A percentile compares a stretch with the other conserved stretches of the same genome.
phyloP scores from a whole-genome alignment of 2,113 vertebrate species.

The Rhea pennata region DNA sequence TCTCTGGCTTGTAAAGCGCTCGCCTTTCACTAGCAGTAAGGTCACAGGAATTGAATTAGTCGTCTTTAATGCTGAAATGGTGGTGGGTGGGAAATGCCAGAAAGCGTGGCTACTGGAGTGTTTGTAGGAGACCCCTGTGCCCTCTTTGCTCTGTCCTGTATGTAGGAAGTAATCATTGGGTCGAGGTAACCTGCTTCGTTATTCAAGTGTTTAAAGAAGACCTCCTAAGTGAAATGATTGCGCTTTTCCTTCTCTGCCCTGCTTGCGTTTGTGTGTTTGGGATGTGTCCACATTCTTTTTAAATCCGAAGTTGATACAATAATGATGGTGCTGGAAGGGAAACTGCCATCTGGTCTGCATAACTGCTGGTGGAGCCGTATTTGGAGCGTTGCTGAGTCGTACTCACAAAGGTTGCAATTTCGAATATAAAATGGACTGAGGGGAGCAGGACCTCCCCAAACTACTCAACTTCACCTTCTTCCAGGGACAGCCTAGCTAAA shows the following conservation, averaged over 20 bases:
- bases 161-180: not conserved
- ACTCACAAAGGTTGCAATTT: not conserved
- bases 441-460: not conserved
- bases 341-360: conserved; percentile 45
- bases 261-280: not conserved
- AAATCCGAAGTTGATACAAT: conserved; percentile 50
- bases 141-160: not conserved
- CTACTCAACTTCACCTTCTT: not conserved
- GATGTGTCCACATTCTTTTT: not conserved
- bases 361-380: conserved; percentile 21
- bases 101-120: rapidly evolving
- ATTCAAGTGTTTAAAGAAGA: not conserved
- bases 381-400: not conserved
- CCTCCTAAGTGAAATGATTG: not conserved
- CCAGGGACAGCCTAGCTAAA: not conserved
- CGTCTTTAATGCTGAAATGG: not conserved
- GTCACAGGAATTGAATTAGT: not conserved
- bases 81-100: not conserved
- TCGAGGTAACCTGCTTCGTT: not conserved
- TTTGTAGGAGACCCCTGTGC: not conserved
- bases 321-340: conserved; percentile 8
- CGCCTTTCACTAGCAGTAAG: not conserved
- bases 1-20: not conserved
- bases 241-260: not conserved
- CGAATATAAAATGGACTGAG: not conserved